phyloP scores from a whole-genome alignment of 2,888 invertebrate genomes.

The Arctia plantaginis region DNA sequence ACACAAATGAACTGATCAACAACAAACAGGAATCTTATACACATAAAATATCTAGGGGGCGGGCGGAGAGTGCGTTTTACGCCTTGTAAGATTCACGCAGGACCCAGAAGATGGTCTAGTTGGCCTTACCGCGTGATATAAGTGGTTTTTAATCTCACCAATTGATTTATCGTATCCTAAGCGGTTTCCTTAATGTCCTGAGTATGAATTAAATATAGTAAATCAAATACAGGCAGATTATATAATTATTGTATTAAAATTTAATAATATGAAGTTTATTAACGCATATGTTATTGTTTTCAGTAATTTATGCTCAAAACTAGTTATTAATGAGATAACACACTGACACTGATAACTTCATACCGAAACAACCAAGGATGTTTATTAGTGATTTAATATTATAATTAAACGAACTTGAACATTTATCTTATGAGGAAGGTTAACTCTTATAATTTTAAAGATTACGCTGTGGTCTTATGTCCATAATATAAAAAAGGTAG shows the following conservation, averaged over 20 bases:
- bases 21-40: neutral
- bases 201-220: neutral
- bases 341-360: conserved; percentile 38
- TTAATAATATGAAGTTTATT: neutral
- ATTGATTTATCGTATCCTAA: neutral
- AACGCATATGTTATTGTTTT: conserved; percentile 19
- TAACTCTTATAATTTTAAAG: conserved; percentile 21
- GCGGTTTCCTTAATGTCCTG: neutral
- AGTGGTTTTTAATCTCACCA: neutral
- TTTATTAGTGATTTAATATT: conserved; percentile 20
- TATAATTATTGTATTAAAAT: neutral
- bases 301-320: conserved; percentile 27
- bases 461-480: neutral
- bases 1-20: neutral
- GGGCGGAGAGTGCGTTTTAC: neutral
- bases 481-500: neutral
- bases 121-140: neutral
- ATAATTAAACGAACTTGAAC: conserved; percentile 25
- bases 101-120: neutral
- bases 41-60: neutral
- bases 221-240: neutral
- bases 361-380: conserved; percentile 22
- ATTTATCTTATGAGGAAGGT: conserved; percentile 37
- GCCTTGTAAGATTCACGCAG: neutral
- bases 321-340: conserved; percentile 40